Base-by-base conservation (phyloP, 2,888 invertebrate species). In the Tetanocera ferruginea region DNA sequence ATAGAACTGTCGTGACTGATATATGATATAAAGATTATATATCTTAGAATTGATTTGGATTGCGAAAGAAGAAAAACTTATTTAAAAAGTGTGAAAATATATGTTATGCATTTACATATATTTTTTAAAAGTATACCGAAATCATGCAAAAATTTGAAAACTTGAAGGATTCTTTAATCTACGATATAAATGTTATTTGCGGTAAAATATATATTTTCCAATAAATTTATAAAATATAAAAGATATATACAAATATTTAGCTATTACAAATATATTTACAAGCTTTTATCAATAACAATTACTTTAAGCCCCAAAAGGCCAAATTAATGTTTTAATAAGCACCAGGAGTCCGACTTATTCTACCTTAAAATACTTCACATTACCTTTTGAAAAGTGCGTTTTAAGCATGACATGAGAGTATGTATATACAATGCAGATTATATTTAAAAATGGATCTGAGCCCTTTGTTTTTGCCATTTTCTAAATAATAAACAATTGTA, bases 201-300 rank as follows among this genome's bases (percentile, higher is more conserved):
- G 43, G 1, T 31, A n/a, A 17, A 81, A 83, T 83, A 83, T 83
- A 83, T 83, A 83, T 83, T 83, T 83, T 83, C 83, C 83, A 83
- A 83, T 78, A n/a, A n/a, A n/a, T n/a, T n/a, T n/a, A n/a, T n/a
- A 80, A 71, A 82, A 72, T 78, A 52, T 31, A 19, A 31, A 49
- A 51, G 4, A 19, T 11, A 43, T 3, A 43, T 1, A 2, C 1
- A 43, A 43, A 14, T 11, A 43, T 8, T 37, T 31, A 31, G 5
- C 31, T 4, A 3, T 4, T 31, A 31, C 31, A 31, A 37, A 8
- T 5, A 5, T 37, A 8, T 5, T 6, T 5, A 37, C 37, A 37
- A 37, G n/a, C n/a, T n/a, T n/a, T n/a, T n/a, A n/a, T n/a, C 37
- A 37, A 37, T 37, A 37, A n/a, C n/a, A n/a, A n/a, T n/a, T n/a